Conservation (phyloP, 2,888 invertebrate species). For the Sminthurides aquaticus region DNA sequence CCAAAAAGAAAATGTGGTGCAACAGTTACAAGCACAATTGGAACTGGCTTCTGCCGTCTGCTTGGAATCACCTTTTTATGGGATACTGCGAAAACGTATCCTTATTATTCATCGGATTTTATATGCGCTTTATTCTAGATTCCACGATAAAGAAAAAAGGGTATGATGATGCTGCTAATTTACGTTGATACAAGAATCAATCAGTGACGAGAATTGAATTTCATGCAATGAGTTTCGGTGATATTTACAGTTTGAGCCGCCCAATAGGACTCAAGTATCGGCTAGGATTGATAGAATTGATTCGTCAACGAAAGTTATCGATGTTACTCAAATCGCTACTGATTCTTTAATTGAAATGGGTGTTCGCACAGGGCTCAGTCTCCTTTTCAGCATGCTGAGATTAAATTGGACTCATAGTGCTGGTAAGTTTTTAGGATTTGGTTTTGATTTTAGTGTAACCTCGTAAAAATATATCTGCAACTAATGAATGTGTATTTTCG, state of each 20-base stretch:
- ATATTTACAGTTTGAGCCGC: conserved; percentile 11
- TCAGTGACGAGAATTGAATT: background rate
- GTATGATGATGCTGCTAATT: conserved; percentile 9
- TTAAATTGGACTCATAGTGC: conserved; percentile 54
- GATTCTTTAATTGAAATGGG: conserved; percentile 57
- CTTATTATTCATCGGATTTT: conserved; percentile 55
- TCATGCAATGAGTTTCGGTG: background rate
- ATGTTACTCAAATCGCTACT: conserved; percentile 46
- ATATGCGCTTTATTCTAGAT: conserved; percentile 53
- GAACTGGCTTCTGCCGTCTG: conserved; percentile 54
- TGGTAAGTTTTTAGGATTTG: conserved; percentile 28
- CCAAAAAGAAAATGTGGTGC: conserved; percentile 52
- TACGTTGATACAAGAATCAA: background rate
- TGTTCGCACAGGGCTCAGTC: conserved; percentile 55
- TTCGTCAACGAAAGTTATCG: conserved; percentile 7
- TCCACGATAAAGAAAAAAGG: conserved; percentile 48
- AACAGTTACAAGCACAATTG: conserved; percentile 52
- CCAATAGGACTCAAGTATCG: conserved; percentile 4
- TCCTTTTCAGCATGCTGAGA: conserved; percentile 55
- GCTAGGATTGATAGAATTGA: conserved; percentile 14
- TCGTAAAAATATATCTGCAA: background rate
- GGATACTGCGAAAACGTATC: conserved; percentile 53
- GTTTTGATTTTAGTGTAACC: conserved; percentile 17
- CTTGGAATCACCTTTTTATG: conserved; percentile 55
- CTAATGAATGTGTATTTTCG: background rate